These are phyloP conservation scores for cattle (Bos taurus) DNA, from an alignment of 2,113 vertebrate genomes.

Conservation along the genomic window ARS-UCD2.0 NC_037332.1:40236501-40237000, in stretches of 20 bases:
- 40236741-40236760: background rate
- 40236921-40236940: background rate
- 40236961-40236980: background rate
- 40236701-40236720: background rate
- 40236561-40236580: background rate
- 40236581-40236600: conserved; percentile 4
- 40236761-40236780: background rate
- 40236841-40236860: background rate
- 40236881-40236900: background rate
- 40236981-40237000: background rate
- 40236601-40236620: background rate
- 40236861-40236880: background rate
- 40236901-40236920: background rate
- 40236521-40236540: background rate
- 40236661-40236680: background rate
- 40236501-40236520: conserved; percentile 13
- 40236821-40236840: background rate
- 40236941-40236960: background rate
- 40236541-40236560: background rate
- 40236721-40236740: background rate
- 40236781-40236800: background rate
- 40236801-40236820: background rate
- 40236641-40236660: background rate
- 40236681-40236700: background rate
- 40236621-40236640: background rate